phyloP scores from a whole-genome alignment of 2,113 vertebrate species.

The Ellobius talpinus region DNA sequence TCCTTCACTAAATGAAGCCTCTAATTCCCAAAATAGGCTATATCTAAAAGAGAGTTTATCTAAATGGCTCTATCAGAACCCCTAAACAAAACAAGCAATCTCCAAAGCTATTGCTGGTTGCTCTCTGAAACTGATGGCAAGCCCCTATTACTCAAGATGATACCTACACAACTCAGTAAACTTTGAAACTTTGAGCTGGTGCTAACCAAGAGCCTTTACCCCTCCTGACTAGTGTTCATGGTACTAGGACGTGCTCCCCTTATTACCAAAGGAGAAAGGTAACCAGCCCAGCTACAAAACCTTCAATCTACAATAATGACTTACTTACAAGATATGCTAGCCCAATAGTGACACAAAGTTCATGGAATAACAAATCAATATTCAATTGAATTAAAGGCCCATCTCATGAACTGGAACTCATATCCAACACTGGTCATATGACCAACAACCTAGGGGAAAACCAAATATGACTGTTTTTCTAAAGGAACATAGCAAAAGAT shows the following conservation, averaged over 20 bases:
- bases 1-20: too few relatives aligned
- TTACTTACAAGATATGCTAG: neutral
- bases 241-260: neutral
- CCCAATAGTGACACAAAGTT: neutral
- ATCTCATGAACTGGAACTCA: neutral
- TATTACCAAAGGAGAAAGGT: neutral
- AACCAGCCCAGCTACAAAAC: neutral
- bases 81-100: neutral
- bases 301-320: neutral
- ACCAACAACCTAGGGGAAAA: neutral
- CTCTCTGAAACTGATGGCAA: neutral
- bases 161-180: neutral
- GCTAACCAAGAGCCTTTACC: neutral
- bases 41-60: neutral
- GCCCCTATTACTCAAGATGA: neutral
- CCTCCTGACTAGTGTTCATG: neutral
- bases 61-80: neutral
- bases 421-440: neutral
- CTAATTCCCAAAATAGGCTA: neutral
- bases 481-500: neutral
- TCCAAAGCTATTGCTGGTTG: neutral
- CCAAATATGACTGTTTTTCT: neutral
- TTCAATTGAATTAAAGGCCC: neutral
- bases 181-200: neutral
- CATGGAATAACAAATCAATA: neutral